Percentiles rank a stretch among this genome's conserved stretches.
These are phyloP conservation scores for Mellilla xanthometata DNA, from an alignment of 2,888 invertebrate genomes.

Conservation along the genomic window DNA sequence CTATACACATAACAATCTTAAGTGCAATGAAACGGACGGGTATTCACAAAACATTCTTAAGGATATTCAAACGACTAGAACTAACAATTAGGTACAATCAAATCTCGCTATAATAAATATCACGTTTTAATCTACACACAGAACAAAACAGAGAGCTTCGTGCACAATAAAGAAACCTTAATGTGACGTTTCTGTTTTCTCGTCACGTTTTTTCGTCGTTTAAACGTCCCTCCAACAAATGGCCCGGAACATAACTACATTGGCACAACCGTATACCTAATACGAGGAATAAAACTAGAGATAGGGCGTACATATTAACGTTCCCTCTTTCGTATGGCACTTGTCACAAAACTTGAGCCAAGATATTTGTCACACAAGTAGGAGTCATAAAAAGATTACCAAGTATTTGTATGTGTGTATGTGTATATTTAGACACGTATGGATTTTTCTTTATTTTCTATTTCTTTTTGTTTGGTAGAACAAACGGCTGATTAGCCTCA, in stretches of 20 bases:
- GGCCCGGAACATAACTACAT: slow-evolving; percentile 66
- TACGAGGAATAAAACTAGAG: slow-evolving; percentile 45
- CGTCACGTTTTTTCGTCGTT: slow-evolving; percentile 75
- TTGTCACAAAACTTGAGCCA: no score
- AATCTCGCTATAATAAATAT: slow-evolving; percentile 51
- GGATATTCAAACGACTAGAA: no score
- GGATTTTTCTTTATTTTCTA: no score
- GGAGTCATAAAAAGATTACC: no score
- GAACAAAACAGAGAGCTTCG: slow-evolving; percentile 57
- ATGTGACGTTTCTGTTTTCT: slow-evolving; percentile 70
- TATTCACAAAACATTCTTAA: no score
- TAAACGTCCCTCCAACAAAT: slow-evolving; percentile 70
- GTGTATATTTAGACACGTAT: no score
- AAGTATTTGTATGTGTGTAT: no score
- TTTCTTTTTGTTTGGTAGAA: no score
- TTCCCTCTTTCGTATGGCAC: background rate
- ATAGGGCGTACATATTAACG: slow-evolving; percentile 29
- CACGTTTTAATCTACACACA: slow-evolving; percentile 66
- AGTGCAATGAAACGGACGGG: no score
- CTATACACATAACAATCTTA: no score
- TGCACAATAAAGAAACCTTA: slow-evolving; percentile 64
- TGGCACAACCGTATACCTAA: slow-evolving; percentile 48
- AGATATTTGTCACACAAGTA: no score
- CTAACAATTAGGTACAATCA: slow-evolving; percentile 29
- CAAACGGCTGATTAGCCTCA: no score